Evolutionary conservation across 1,140 invertebrate genomes (phyloP), one percentile per base, ranked within the genome.

Genomic region (Uloborus diversus): DNA sequence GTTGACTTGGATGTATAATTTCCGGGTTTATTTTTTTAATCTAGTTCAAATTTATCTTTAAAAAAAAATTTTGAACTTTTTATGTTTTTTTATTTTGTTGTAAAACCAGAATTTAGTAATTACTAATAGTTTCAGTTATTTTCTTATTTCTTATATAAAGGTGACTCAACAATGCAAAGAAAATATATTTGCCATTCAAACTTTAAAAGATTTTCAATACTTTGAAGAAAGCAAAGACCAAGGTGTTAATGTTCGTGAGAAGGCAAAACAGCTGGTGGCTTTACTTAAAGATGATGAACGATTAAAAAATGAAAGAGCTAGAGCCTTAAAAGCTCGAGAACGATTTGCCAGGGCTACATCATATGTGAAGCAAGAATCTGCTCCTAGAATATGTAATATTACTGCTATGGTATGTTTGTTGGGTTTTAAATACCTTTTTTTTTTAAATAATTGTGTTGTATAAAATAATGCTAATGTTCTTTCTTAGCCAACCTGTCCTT

Each of bases 81-180:
- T 3, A 14, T 47, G 42, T n/a, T n/a, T n/a, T n/a, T n/a, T n/a
- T n/a, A n/a, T n/a, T n/a, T n/a, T n/a, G n/a, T n/a, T n/a, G n/a
- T n/a, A n/a, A n/a, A n/a, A n/a, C n/a, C n/a, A n/a, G n/a, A n/a
- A n/a, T n/a, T n/a, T n/a, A n/a, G n/a, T n/a, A n/a, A n/a, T n/a
- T n/a, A n/a, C n/a, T n/a, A n/a, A n/a, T n/a, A n/a, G n/a, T n/a
- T n/a, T n/a, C n/a, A n/a, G n/a, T n/a, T n/a, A n/a, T n/a, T n/a
- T n/a, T n/a, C n/a, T n/a, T n/a, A n/a, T n/a, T n/a, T n/a, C n/a
- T n/a, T n/a, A n/a, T n/a, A n/a, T n/a, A n/a, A n/a, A 89, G 87
- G 96, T 99, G 42, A 96, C 95, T n/a, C 94, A 97, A 87, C 97
- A 99, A 86, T 99, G 97, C 88, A 97, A 96, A 87, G 98, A 99